Base-by-base conservation (phyloP, 2,113 vertebrate species). In the Phyllostomus discolor region DNA sequence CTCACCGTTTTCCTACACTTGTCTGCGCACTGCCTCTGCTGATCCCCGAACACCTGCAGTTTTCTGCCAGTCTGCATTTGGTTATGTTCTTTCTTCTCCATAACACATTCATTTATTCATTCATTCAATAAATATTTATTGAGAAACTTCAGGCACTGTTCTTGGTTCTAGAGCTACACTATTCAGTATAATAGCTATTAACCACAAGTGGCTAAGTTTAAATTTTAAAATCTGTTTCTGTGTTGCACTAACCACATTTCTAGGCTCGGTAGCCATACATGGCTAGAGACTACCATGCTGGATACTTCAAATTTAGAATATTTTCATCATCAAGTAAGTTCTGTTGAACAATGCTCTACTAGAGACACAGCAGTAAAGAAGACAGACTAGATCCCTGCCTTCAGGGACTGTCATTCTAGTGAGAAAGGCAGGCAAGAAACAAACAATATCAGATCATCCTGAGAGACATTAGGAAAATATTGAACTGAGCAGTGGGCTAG, bases 51-150 rank as follows among this genome's bases (percentile, higher is more conserved):
- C 50, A 43, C 22, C 22, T 16, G 62, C 38, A n/a, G 8, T 50
- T 88, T 87, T 66, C 80, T 96, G 43, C 48, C 43, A 50, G 43
- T 88, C 67, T 72, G 33, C 81, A 57, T 59, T 83, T 95, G 93
- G 66, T 59, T 87, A 17, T 67, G 24, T 33, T 91, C 54, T 70
- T 66, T 43, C 50, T 83, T 84, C 59, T 95, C 41, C 64, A 41
- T 33, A 92, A 66, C 38, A 69, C 4, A 33, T n/a, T 84, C 20
- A 76, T 20, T 96, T 10, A 80, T 46, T 85, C 54, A 54, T 52
- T 86, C 33, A 82, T 50, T 86, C 28, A 75, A 88, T n/a, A 94
- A 22, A 54, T 86, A 72, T 16, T 91, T 70, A 78, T 22, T 88
- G 57, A 87, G 46, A 88, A 52, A 22, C 28, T 15, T 76, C 43